Conservation (phyloP, 1,140 invertebrate species). For the Papilio aristodemus region DNA sequence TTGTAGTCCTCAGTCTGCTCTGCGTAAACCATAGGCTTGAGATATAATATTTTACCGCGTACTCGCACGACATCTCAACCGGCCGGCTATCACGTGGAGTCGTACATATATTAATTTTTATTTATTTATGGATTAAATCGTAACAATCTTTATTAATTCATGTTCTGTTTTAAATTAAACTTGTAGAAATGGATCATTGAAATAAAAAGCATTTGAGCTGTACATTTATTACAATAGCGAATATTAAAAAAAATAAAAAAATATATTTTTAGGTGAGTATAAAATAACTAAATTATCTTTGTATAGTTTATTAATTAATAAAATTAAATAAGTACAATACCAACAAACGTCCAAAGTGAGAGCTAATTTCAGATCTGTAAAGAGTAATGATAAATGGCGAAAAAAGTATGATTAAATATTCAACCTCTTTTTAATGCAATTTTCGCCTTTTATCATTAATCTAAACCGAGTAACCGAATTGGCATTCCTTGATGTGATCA, state of each 20-base stretch:
- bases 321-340: slow-evolving; percentile 21
- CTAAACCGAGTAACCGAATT: slow-evolving; percentile 49
- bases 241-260: background rate
- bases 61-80: too few relatives aligned
- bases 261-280: background rate
- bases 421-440: background rate
- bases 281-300: background rate
- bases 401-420: background rate
- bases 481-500: slow-evolving; percentile 82
- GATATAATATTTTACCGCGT: too few relatives aligned
- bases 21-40: too few relatives aligned
- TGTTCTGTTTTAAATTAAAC: too few relatives aligned
- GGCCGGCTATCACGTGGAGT: too few relatives aligned
- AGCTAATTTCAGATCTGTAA: slow-evolving; percentile 7
- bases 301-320: slow-evolving; percentile 16
- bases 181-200: background rate
- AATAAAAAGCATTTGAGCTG: background rate
- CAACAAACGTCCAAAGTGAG: slow-evolving; percentile 11
- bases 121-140: too few relatives aligned
- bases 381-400: background rate
- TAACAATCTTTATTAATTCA: too few relatives aligned
- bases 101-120: too few relatives aligned
- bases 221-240: background rate
- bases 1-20: too few relatives aligned
- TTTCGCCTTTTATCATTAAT: background rate